Evolutionary conservation across 1,140 invertebrate species (phyloP).

Genomic region (Brachionus rubens): DNA sequence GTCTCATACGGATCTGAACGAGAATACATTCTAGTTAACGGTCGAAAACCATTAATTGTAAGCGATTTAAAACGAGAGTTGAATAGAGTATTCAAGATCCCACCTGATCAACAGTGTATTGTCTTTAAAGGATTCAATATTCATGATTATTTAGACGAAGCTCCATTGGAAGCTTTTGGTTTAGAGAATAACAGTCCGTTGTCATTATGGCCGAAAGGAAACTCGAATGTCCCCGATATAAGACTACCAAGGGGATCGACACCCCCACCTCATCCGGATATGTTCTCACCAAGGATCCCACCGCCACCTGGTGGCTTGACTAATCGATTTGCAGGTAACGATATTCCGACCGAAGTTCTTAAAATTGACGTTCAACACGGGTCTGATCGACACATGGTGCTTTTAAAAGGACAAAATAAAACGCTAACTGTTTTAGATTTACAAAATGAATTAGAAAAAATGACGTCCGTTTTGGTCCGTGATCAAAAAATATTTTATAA

Average conservation of each 20-base stretch:
- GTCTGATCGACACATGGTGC: conserved; percentile 27
- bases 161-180: conserved; percentile 20
- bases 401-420: conserved; percentile 40
- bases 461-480: conserved; percentile 34
- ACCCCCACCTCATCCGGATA: conserved; percentile 1
- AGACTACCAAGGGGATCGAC: conserved; percentile 3
- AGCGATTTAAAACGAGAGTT: conserved; percentile 31
- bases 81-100: conserved; percentile 29
- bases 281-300: conserved; percentile 23
- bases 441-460: conserved; percentile 22
- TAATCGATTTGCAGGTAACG: background rate
- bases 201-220: conserved; percentile 36
- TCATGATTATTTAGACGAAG: conserved; percentile 5
- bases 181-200: conserved; percentile 31
- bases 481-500: conserved; percentile 37
- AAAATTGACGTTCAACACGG: conserved; percentile 42
- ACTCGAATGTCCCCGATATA: background rate
- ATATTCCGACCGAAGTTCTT: background rate
- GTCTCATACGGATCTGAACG: conserved; percentile 30
- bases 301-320: background rate
- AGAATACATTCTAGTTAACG: conserved; percentile 25
- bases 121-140: conserved; percentile 14
- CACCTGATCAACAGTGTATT: conserved; percentile 21
- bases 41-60: conserved; percentile 2
- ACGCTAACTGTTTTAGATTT: conserved; percentile 22